Conservation (phyloP, 1,140 invertebrate genomes). For the Agrilus planipennis region DNA sequence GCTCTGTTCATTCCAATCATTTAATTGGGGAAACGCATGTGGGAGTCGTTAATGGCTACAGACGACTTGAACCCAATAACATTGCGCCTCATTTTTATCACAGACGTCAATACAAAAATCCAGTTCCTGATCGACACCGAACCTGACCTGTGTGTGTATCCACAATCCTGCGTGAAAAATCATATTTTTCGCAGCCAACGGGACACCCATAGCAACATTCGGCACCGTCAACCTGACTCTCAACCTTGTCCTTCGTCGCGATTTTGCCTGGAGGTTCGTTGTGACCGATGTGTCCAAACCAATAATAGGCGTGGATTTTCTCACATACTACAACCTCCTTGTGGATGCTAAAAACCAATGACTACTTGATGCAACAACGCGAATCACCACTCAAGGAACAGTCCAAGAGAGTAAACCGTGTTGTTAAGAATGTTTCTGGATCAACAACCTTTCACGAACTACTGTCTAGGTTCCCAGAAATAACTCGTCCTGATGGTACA, state of each 20-base stretch:
- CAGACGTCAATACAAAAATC: conserved; percentile 6
- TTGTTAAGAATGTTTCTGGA: not conserved
- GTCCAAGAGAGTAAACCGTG: not conserved
- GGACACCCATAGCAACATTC: conserved; percentile 3
- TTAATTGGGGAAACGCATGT: conserved; percentile 6
- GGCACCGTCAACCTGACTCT: conserved; percentile 3
- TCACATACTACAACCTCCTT: conserved; percentile 22
- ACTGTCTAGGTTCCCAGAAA: conserved; percentile 2
- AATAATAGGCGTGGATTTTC: not conserved
- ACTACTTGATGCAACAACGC: not conserved
- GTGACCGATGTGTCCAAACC: not conserved
- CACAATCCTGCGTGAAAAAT: conserved; percentile 9
- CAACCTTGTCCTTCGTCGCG: not conserved
- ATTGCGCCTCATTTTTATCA: conserved; percentile 7
- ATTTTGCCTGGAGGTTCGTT: not conserved
- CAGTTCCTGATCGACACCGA: conserved; percentile 10
- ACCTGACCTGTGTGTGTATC: conserved; percentile 22
- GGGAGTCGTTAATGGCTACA: conserved; percentile 6
- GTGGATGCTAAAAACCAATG: conserved; percentile 18
- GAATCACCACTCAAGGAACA: not conserved
- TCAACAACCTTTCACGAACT: not conserved
- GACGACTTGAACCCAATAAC: conserved; percentile 1
- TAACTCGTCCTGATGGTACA: not conserved
- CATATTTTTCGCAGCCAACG: conserved; percentile 5
- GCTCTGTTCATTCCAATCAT: conserved; percentile 9